phyloP scores from a whole-genome alignment of 2,113 vertebrate genomes.

The Python bivittatus region DNA sequence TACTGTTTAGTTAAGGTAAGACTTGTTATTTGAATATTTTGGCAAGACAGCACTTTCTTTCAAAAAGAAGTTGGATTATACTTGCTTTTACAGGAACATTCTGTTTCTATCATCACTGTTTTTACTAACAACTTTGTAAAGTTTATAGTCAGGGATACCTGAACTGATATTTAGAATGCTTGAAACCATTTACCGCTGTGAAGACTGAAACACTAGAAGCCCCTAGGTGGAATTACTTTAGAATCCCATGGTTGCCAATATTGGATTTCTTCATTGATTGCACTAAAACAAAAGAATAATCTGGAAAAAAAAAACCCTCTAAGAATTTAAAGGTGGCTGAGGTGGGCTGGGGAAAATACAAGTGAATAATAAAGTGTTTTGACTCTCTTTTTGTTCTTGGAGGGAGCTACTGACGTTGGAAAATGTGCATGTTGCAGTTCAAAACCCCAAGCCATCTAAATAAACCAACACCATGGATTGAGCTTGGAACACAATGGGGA shows the following conservation, averaged over 20 bases:
- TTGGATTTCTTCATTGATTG: conserved; percentile 2
- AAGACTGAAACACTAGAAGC: conserved; percentile 1
- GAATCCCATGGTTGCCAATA: conserved; percentile 3
- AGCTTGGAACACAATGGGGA: background rate
- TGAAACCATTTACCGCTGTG: background rate
- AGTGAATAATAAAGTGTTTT: background rate
- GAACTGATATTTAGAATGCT: background rate
- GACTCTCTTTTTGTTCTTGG: background rate
- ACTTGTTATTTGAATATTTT: background rate
- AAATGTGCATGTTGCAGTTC: background rate
- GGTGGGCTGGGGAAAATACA: background rate
- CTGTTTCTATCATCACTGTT: background rate
- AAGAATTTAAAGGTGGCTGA: background rate
- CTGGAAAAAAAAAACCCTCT: background rate
- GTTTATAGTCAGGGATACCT: background rate
- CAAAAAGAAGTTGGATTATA: background rate
- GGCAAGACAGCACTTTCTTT: background rate
- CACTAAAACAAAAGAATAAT: background rate
- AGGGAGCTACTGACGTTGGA: background rate
- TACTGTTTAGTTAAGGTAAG: background rate
- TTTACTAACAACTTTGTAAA: background rate
- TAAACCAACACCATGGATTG: background rate
- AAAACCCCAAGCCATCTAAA: background rate
- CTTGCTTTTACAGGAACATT: background rate
- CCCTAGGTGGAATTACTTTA: background rate